Conservation (phyloP, 2,888 invertebrate genomes). For the Platynereis dumerilii region DNA sequence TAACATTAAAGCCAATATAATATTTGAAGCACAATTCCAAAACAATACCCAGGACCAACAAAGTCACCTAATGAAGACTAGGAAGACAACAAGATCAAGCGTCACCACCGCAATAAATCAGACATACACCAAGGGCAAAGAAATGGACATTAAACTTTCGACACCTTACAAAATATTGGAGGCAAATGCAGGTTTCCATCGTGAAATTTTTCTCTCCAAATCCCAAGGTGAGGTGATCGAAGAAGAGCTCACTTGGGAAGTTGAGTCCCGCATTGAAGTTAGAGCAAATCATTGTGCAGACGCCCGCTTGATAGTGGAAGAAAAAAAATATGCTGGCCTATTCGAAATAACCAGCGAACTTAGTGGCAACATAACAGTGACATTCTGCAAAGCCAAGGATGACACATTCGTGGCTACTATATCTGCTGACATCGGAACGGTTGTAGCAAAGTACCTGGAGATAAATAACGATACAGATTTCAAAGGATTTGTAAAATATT, state of each 20-base stretch:
- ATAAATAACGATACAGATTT: too few species aligned
- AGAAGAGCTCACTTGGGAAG: slow-evolving; percentile 60
- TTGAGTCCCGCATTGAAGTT: slow-evolving; percentile 55
- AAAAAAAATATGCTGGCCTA: slow-evolving; percentile 47
- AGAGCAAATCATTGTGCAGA: slow-evolving; percentile 50
- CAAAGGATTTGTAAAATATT: slow-evolving; percentile 20
- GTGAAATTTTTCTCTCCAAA: slow-evolving; percentile 60
- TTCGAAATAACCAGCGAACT: slow-evolving; percentile 48
- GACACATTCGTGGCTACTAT: slow-evolving; percentile 37
- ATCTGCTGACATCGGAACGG: slow-evolving; percentile 33
- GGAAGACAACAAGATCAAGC: slow-evolving; percentile 39
- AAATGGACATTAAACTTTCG: slow-evolving; percentile 58
- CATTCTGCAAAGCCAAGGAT: slow-evolving; percentile 36
- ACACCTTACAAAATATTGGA: slow-evolving; percentile 62
- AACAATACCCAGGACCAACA: slow-evolving; percentile 40
- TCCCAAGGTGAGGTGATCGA: slow-evolving; percentile 56
- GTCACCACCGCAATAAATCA: slow-evolving; percentile 34
- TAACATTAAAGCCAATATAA: slow-evolving; percentile 28
- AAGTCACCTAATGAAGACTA: slow-evolving; percentile 42
- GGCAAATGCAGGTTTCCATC: slow-evolving; percentile 60
- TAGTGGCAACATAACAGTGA: slow-evolving; percentile 36
- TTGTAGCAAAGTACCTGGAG: slow-evolving; percentile 27
- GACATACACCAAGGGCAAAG: slow-evolving; percentile 51
- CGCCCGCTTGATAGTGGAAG: slow-evolving; percentile 60
- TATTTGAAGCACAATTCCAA: slow-evolving; percentile 42